Evolutionary conservation across 2,113 vertebrate species (phyloP).

Genomic region (Elephas maximus): DNA sequence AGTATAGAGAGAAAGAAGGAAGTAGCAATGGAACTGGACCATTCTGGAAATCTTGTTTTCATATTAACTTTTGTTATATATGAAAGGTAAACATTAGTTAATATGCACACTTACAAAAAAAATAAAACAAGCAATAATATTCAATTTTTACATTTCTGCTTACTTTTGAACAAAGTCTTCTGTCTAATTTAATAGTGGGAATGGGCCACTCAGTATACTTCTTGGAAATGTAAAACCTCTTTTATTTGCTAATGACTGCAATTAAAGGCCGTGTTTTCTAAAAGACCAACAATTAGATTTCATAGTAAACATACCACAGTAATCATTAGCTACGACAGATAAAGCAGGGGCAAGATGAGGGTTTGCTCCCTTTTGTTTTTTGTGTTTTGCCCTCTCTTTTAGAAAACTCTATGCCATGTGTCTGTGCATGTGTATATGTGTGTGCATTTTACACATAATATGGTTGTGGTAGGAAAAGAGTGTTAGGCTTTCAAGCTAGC

Average conservation of each 20-base stretch:
- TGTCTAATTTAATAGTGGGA: constrained; percentile 38
- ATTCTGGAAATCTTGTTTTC: not conserved
- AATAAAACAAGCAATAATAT: not conserved
- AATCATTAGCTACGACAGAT: not conserved
- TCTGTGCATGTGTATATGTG: not conserved
- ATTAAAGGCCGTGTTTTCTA: constrained; percentile 59
- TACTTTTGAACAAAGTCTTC: constrained; percentile 21
- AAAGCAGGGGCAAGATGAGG: not conserved
- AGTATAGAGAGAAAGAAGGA: not conserved
- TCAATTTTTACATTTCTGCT: not conserved
- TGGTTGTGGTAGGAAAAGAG: not conserved
- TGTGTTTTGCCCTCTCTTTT: not conserved
- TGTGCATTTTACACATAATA: not conserved
- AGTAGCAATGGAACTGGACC: not conserved
- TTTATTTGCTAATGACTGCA: constrained; percentile 59
- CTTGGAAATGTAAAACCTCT: constrained; percentile 55
- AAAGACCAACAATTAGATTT: constrained; percentile 9
- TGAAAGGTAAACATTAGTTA: not conserved
- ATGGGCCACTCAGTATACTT: not conserved
- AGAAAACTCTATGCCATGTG: not conserved
- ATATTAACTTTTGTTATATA: not conserved
- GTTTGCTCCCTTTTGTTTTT: not conserved
- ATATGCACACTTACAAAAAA: not conserved
- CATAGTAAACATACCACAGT: not conserved
- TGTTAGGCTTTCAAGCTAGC: not conserved